A percentile compares a stretch with the other conserved stretches of the same genome.
phyloP scores from a whole-genome alignment of 2,888 invertebrate genomes.

The Athalia circularis region DNA sequence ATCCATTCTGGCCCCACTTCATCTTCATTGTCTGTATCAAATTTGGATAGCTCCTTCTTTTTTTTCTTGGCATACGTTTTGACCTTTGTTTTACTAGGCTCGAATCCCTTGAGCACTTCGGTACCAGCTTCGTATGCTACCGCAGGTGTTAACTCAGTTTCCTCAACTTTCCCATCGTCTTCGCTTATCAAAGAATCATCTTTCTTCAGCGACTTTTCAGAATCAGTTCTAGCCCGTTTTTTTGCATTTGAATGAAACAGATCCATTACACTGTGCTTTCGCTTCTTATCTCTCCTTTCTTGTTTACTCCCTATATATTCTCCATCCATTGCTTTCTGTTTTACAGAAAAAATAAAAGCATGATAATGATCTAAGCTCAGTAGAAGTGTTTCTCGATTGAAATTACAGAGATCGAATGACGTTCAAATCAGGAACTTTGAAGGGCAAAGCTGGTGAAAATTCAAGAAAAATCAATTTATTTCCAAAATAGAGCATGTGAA shows the following conservation, averaged over 20 bases:
- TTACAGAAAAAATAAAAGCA: too few relatives aligned
- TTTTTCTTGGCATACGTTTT: constrained; percentile 61
- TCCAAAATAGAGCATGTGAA: too few relatives aligned
- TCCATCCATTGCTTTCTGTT: constrained; percentile 36
- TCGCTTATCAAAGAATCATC: constrained; percentile 33
- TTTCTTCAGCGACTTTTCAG: constrained; percentile 51
- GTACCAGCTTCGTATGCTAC: constrained; percentile 63
- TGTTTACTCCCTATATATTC: constrained; percentile 78
- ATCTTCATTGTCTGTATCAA: constrained; percentile 63
- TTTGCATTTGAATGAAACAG: constrained; percentile 80
- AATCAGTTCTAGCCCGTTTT: constrained; percentile 65
- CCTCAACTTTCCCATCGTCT: constrained; percentile 50
- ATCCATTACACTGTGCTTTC: constrained; percentile 82
- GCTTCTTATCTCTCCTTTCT: constrained; percentile 82
- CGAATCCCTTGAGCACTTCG: constrained; percentile 63
- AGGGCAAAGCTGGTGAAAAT: too few relatives aligned
- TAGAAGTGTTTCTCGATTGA: too few relatives aligned
- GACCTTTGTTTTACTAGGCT: constrained; percentile 60
- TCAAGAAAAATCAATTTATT: too few relatives aligned
- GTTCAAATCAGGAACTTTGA: too few relatives aligned
- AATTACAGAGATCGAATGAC: too few relatives aligned
- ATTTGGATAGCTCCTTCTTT: constrained; percentile 55
- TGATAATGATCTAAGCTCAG: too few relatives aligned
- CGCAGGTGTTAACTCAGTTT: constrained; percentile 56
- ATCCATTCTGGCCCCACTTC: constrained; percentile 69